Conservation (phyloP, 2,113 vertebrate species). For the Podocnemis expansa region DNA sequence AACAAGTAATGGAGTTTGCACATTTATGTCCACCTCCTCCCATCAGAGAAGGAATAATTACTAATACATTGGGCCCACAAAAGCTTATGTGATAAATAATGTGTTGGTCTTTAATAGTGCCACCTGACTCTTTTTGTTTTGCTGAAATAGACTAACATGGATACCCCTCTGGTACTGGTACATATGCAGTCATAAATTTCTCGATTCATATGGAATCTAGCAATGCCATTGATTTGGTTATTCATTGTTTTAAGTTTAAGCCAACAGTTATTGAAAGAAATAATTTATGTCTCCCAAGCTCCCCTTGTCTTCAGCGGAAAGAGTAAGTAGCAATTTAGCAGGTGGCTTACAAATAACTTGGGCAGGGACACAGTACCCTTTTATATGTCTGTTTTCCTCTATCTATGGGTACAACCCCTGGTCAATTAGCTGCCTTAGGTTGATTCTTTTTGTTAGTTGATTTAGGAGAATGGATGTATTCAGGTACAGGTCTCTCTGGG, state of each 20-base stretch:
- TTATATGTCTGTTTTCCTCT: neutral
- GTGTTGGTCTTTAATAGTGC: too few species aligned
- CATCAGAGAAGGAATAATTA: slow-evolving; percentile 43
- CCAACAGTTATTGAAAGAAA: slow-evolving; percentile 29
- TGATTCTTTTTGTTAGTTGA: neutral
- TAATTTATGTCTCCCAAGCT: slow-evolving; percentile 5
- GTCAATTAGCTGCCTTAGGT: slow-evolving; percentile 27
- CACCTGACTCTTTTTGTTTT: too few species aligned
- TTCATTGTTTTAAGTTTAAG: neutral
- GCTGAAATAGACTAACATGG: too few species aligned
- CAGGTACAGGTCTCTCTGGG: neutral
- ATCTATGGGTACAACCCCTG: neutral
- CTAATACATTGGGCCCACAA: neutral
- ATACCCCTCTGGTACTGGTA: neutral
- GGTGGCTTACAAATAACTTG: neutral
- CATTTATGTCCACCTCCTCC: slow-evolving; percentile 16
- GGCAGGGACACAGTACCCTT: neutral
- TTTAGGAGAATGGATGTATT: neutral
- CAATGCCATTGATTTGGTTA: slow-evolving; percentile 21
- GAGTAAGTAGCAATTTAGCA: neutral
- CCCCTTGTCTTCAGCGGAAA: neutral
- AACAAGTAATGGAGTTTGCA: rapidly evolving
- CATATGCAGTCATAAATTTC: neutral
- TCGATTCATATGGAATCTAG: slow-evolving; percentile 18
- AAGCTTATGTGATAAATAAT: too few species aligned